phyloP scores from a whole-genome alignment of 1,140 invertebrate species.

The Melipona quadrifasciata region DNA sequence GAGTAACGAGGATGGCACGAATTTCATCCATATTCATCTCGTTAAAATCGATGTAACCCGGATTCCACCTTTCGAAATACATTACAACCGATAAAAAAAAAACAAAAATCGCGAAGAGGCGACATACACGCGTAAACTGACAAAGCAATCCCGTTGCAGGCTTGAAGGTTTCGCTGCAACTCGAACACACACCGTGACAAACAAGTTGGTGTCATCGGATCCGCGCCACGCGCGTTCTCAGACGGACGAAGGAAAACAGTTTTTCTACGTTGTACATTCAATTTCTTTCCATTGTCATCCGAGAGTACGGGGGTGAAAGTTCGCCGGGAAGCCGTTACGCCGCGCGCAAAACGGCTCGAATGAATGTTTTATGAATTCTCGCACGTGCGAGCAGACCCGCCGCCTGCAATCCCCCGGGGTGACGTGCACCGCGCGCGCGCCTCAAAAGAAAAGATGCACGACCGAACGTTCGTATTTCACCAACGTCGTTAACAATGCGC shows the following conservation, averaged over 20 bases:
- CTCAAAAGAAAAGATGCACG: conserved; percentile 11
- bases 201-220: not conserved
- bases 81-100: not conserved
- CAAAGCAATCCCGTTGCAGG: not conserved
- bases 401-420: conserved; percentile 14
- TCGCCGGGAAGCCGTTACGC: conserved; percentile 41
- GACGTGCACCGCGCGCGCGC: not conserved
- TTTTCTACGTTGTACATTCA: conserved; percentile 53
- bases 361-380: conserved; percentile 65
- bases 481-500: conserved; percentile 28
- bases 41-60: not conserved
- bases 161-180: not conserved
- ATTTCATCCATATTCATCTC: not conserved
- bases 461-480: not conserved
- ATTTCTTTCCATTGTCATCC: conserved; percentile 61
- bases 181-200: too few relatives aligned
- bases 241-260: conserved; percentile 18
- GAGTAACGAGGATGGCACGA: too few relatives aligned
- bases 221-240: not conserved
- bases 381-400: conserved; percentile 30
- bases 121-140: not conserved
- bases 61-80: not conserved
- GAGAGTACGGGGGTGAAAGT: conserved; percentile 33
- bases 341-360: conserved; percentile 60
- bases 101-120: too few relatives aligned